A percentile compares a stretch with the other conserved stretches of the same genome.
Evolutionary conservation across 1,140 invertebrate species (phyloP).

Genomic region (Streblospio benedicti): DNA sequence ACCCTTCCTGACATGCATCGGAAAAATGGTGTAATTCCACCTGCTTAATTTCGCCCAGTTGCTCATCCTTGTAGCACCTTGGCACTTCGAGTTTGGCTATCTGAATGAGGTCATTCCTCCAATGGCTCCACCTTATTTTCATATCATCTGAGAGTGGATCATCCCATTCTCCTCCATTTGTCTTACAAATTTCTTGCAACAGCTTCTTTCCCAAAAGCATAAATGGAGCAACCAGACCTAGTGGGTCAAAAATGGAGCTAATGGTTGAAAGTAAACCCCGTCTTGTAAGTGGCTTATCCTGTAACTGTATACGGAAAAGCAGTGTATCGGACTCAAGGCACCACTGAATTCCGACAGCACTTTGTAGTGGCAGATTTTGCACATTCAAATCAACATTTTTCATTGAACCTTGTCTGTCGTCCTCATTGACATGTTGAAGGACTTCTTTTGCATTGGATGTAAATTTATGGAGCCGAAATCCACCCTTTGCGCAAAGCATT

Average conservation of each 20-base stretch:
- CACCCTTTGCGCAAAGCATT: slow-evolving; percentile 8
- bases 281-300: slow-evolving; percentile 19
- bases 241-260: slow-evolving; percentile 25
- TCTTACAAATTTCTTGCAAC: slow-evolving; percentile 4
- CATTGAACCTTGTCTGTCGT: background rate
- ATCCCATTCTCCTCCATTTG: no score
- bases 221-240: slow-evolving; percentile 23
- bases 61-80: background rate
- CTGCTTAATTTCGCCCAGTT: background rate
- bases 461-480: slow-evolving; percentile 6
- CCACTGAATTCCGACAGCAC: slow-evolving; percentile 25
- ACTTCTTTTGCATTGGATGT: slow-evolving; percentile 7
- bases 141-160: no score
- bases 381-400: no score
- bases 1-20: slow-evolving; percentile 10
- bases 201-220: slow-evolving; percentile 23
- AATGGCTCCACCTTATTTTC: no score
- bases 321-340: slow-evolving; percentile 25
- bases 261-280: slow-evolving; percentile 23
- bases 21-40: slow-evolving; percentile 17
- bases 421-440: background rate
- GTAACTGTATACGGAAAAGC: slow-evolving; percentile 17
- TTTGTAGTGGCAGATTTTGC: slow-evolving; percentile 24
- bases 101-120: no score
- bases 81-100: background rate